Evolutionary conservation across 2,797 vertebrate species (phyloP).

Genomic region (Poecile montanus): DNA sequence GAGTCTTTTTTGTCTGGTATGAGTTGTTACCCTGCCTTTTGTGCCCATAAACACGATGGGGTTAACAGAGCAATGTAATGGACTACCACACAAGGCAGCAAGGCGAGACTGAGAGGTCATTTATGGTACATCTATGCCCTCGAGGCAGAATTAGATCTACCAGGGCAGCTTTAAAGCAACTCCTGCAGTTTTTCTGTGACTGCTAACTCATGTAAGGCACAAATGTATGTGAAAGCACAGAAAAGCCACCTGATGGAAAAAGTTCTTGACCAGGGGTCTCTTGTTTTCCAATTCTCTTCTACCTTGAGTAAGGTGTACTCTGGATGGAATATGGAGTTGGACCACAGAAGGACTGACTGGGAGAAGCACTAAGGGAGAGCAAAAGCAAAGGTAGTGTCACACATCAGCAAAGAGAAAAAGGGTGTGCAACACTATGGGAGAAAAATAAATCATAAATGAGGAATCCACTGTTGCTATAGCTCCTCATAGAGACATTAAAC

Average conservation of each 20-base stretch:
- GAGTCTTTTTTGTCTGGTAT: not conserved
- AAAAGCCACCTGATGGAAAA: not conserved
- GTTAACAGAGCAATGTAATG: not conserved
- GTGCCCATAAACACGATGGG: not conserved
- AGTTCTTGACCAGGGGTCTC: not conserved
- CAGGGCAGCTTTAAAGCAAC: not conserved
- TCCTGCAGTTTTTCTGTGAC: not conserved
- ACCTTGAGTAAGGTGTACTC: not conserved
- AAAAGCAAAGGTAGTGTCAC: not conserved
- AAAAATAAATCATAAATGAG: not conserved
- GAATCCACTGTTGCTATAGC: not conserved
- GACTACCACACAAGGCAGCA: not conserved
- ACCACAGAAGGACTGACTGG: not conserved
- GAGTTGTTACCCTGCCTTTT: not conserved
- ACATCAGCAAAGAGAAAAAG: not conserved
- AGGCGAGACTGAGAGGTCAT: not conserved
- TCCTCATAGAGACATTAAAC: not conserved
- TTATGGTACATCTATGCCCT: not conserved
- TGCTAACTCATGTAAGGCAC: not conserved
- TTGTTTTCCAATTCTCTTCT: not conserved
- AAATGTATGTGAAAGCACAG: not conserved
- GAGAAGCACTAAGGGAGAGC: not conserved
- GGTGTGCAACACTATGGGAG: not conserved
- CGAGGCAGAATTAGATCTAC: not conserved
- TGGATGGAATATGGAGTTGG: not conserved